These are phyloP conservation scores for Hylyphantes graminicola DNA, from an alignment of 1,140 invertebrate species.

Conservation along the genomic window DNA sequence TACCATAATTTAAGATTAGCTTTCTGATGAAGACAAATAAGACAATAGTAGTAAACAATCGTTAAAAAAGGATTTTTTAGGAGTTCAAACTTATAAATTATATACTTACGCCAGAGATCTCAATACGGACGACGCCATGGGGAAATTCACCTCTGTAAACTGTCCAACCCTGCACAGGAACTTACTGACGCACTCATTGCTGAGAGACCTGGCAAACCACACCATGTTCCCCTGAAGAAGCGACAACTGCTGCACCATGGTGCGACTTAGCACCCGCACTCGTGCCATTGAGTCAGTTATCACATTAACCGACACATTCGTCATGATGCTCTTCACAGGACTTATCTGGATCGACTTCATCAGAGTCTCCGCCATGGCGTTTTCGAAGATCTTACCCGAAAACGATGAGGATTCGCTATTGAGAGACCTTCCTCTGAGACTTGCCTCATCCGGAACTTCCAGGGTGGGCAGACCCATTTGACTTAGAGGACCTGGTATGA, in stretches of 20 bases:
- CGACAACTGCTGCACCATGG: constrained; percentile 13
- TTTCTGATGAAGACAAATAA: no score
- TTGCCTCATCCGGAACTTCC: not conserved
- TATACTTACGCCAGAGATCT: constrained; percentile 43
- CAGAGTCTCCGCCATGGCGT: constrained; percentile 32
- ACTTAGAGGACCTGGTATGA: constrained; percentile 11
- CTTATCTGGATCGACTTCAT: constrained; percentile 30
- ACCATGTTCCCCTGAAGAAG: constrained; percentile 23
- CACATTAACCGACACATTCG: constrained; percentile 48
- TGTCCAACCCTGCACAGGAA: constrained; percentile 49
- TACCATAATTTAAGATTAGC: no score
- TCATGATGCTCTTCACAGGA: constrained; percentile 42
- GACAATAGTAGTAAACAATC: no score
- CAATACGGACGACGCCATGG: constrained; percentile 12
- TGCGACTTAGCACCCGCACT: constrained; percentile 20
- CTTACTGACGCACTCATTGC: constrained; percentile 17
- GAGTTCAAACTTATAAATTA: not conserved
- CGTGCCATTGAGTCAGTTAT: constrained; percentile 20
- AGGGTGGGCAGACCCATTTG: constrained; percentile 22
- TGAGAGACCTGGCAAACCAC: constrained; percentile 17
- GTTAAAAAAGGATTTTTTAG: no score
- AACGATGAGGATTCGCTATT: constrained; percentile 6
- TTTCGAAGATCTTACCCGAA: constrained; percentile 10
- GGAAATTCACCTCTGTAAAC: constrained; percentile 42
- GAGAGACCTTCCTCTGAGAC: constrained; percentile 5